Evolutionary conservation across 2,113 vertebrate species (phyloP).

Genomic region (Vulpes lagopus): DNA sequence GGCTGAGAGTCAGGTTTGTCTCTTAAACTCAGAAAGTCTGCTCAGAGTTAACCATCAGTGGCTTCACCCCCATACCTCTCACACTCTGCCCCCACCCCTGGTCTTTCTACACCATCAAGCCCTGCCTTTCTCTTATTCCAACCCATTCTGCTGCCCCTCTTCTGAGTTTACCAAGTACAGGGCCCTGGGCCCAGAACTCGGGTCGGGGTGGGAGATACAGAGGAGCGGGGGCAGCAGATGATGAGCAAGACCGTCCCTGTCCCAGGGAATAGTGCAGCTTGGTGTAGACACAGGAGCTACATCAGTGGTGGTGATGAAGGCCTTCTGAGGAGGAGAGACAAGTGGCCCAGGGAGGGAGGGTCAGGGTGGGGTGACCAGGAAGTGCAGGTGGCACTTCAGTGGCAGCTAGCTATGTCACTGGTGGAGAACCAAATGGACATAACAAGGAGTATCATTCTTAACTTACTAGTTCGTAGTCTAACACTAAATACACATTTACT

Average conservation of each 20-base stretch:
- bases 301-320: background rate
- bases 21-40: background rate
- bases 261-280: rapidly evolving
- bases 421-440: background rate
- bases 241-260: background rate
- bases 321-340: background rate
- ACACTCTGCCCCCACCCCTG: rapidly evolving
- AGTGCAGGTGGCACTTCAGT: background rate
- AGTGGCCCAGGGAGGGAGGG: background rate
- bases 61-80: no score
- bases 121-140: background rate
- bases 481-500: background rate
- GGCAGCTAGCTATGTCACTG: background rate
- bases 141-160: background rate
- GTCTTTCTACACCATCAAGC: background rate
- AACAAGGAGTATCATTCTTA: no score
- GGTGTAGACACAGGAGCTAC: background rate
- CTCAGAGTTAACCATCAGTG: background rate
- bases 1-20: background rate
- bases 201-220: background rate
- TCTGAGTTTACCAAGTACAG: background rate
- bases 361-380: background rate
- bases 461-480: background rate
- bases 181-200: background rate
- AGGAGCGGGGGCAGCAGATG: background rate